These are phyloP conservation scores for Anthopleura xanthogrammica DNA, from an alignment of 92 coral and sea anemone species.

Conservation along the genomic window DNA sequence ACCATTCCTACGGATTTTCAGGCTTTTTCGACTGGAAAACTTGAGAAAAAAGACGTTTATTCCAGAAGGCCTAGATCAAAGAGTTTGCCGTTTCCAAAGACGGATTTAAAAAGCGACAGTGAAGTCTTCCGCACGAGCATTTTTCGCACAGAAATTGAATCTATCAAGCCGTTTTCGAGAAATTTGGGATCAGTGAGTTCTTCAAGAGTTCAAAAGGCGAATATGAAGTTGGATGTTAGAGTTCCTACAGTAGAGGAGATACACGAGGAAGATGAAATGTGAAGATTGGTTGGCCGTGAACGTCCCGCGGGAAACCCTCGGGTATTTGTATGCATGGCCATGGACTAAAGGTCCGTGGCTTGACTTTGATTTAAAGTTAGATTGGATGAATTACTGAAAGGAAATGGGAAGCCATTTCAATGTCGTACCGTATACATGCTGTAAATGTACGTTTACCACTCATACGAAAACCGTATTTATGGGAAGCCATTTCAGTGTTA, in stretches of 20 bases:
- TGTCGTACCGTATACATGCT: no score
- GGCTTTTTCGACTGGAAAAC: not conserved
- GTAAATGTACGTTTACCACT: no score
- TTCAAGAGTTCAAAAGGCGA: not conserved
- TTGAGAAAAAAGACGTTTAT: not conserved
- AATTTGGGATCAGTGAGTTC: constrained; percentile 3
- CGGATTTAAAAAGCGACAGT: not conserved
- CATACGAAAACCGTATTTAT: no score
- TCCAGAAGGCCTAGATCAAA: not conserved
- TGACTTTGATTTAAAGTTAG: no score
- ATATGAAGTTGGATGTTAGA: not conserved
- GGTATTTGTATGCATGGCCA: not conserved
- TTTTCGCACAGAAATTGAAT: not conserved
- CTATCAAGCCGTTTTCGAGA: constrained; percentile 22
- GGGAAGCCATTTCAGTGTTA: no score
- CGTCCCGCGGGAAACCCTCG: not conserved
- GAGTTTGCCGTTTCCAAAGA: not conserved
- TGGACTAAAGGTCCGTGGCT: not conserved
- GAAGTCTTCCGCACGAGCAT: not conserved
- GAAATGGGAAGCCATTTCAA: no score
- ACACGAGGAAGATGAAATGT: not conserved
- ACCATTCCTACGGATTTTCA: not conserved
- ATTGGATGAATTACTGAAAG: no score
- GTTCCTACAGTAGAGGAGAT: not conserved
- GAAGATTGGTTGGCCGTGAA: not conserved